Percentiles rank a stretch among this genome's conserved stretches.
These are phyloP conservation scores for Prionailurus viverrinus DNA, from an alignment of 2,113 vertebrate genomes.

Conservation along the genomic window DNA sequence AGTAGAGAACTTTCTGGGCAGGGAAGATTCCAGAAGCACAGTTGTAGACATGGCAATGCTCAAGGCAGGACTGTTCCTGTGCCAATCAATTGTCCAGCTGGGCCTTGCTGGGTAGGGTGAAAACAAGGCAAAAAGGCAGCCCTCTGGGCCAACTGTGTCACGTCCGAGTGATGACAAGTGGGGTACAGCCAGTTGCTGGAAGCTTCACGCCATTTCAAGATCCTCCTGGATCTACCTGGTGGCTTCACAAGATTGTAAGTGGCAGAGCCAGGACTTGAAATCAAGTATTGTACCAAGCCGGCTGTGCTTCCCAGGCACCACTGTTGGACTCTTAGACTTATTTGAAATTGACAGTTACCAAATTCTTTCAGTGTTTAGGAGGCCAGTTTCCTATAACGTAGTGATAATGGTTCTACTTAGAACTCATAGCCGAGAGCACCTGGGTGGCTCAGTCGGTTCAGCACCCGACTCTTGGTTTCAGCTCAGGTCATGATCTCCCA, in stretches of 20 bases:
- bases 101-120: neutral
- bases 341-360: neutral
- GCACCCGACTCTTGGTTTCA: too few relatives aligned
- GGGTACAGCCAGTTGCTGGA: neutral
- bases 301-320: neutral
- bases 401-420: conserved; percentile 20
- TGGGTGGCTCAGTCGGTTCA: too few relatives aligned
- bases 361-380: conserved; percentile 12
- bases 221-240: neutral
- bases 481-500: too few relatives aligned
- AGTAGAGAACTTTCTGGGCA: neutral
- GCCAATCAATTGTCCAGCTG: neutral
- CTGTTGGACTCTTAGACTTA: neutral
- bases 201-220: neutral
- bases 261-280: neutral
- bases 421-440: neutral
- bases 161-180: neutral
- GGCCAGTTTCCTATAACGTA: conserved; percentile 5
- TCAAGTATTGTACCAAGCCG: neutral
- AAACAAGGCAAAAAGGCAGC: conserved; percentile 30
- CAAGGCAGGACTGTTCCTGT: neutral
- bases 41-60: neutral
- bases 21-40: neutral
- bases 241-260: neutral
- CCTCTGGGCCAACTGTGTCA: neutral